Conservation (phyloP, 2,888 invertebrate genomes). For the Cataglyphis rosenhaueri region DNA sequence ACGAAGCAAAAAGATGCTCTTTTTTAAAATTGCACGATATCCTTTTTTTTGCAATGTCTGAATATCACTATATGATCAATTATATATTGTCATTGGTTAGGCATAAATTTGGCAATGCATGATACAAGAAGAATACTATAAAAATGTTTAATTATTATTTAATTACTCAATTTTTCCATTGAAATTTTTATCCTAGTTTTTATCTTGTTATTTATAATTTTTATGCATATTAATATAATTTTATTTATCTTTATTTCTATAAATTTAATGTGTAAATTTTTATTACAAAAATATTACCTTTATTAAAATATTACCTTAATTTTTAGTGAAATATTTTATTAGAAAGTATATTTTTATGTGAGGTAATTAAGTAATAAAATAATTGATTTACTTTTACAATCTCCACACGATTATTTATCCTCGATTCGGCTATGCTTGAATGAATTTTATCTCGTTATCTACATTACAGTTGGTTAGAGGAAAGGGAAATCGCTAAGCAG, state of each 20-base stretch:
- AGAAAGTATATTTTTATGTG: neutral
- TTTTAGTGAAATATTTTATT: neutral
- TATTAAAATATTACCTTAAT: neutral
- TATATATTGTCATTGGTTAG: neutral
- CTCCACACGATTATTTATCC: neutral
- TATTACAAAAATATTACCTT: neutral
- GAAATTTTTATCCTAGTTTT: neutral
- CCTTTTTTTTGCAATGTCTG: conserved; percentile 3
- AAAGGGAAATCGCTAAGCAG: neutral
- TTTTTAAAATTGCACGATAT: conserved; percentile 23
- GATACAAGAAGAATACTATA: neutral
- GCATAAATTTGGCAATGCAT: neutral
- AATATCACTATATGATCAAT: neutral
- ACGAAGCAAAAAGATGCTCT: neutral
- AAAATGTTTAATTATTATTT: neutral
- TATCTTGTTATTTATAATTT: neutral
- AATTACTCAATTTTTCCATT: neutral
- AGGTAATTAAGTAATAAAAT: neutral
- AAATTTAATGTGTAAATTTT: neutral
- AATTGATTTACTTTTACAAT: neutral
- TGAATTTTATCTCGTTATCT: conserved; percentile 1
- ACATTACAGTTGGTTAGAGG: neutral
- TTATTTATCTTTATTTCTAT: neutral
- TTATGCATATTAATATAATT: neutral
- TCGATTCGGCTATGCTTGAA: neutral